These are phyloP conservation scores for Serilophus lunatus DNA, from an alignment of 2,113 vertebrate genomes.

Conservation along the genomic window DNA sequence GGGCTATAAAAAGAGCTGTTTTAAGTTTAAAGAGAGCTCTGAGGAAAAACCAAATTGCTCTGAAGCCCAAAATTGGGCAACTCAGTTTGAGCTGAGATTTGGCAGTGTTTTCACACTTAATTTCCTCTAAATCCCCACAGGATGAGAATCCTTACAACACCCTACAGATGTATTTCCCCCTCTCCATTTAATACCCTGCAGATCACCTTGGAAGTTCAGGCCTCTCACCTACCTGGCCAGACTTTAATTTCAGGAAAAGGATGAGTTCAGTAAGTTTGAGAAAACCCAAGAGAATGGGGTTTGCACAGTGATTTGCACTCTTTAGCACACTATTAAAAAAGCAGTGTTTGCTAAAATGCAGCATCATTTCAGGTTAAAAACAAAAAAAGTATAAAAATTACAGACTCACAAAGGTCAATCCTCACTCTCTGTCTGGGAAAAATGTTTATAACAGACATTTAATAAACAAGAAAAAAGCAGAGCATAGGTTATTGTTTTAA, in stretches of 20 bases:
- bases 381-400: not conserved
- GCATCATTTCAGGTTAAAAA: not conserved
- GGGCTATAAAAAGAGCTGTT: not conserved
- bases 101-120: not conserved
- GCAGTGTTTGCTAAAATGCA: not conserved
- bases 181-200: not conserved
- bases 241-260: not conserved
- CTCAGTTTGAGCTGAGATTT: not conserved
- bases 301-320: not conserved
- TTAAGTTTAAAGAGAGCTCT: not conserved
- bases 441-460: not conserved
- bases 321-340: not conserved
- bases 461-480: not conserved
- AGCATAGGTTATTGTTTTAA: not conserved
- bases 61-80: not conserved
- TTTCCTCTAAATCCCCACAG: not conserved
- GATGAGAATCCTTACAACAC: not conserved
- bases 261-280: not conserved
- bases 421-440: not conserved
- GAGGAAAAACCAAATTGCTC: not conserved
- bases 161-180: accelerated
- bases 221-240: not conserved
- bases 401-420: not conserved
- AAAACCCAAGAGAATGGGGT: not conserved
- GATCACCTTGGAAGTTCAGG: not conserved